Evolutionary conservation across 1,140 invertebrate species (phyloP).

Genomic region (Oreohelix idahoensis): DNA sequence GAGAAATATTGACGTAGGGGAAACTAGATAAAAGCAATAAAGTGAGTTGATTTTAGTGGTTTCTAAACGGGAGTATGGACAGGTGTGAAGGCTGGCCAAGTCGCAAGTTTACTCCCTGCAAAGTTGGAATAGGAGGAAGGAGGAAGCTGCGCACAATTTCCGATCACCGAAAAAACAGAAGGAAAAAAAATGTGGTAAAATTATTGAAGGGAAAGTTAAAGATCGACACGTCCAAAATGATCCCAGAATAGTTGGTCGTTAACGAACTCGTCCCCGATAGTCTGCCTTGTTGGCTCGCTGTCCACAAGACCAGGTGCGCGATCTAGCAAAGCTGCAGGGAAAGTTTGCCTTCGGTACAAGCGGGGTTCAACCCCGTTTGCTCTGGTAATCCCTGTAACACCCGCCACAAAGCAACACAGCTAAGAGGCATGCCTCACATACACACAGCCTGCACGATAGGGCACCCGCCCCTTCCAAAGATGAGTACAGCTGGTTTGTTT

Average conservation of each 20-base stretch:
- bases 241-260: constrained; percentile 7
- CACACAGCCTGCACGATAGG: not conserved
- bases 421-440: constrained; percentile 5
- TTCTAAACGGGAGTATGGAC: too few species aligned
- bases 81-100: too few species aligned
- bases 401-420: constrained; percentile 16
- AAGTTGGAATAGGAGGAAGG: too few species aligned
- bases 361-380: constrained; percentile 5
- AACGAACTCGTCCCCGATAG: not conserved
- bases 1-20: too few species aligned
- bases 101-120: too few species aligned
- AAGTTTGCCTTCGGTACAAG: constrained; percentile 11
- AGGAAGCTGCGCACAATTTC: too few species aligned
- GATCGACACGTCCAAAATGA: not conserved
- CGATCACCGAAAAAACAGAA: too few species aligned
- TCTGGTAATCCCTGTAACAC: constrained; percentile 6
- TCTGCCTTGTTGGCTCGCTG: not conserved
- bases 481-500: not conserved
- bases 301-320: constrained; percentile 10
- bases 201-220: not conserved
- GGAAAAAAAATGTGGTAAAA: not conserved
- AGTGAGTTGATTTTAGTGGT: too few species aligned
- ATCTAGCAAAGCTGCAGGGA: not conserved
- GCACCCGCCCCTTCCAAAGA: not conserved
- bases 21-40: too few species aligned